Percentiles rank a stretch among this genome's conserved stretches.
Evolutionary conservation across 2,888 invertebrate genomes (phyloP).

Genomic region (Drosophila tanythrix): DNA sequence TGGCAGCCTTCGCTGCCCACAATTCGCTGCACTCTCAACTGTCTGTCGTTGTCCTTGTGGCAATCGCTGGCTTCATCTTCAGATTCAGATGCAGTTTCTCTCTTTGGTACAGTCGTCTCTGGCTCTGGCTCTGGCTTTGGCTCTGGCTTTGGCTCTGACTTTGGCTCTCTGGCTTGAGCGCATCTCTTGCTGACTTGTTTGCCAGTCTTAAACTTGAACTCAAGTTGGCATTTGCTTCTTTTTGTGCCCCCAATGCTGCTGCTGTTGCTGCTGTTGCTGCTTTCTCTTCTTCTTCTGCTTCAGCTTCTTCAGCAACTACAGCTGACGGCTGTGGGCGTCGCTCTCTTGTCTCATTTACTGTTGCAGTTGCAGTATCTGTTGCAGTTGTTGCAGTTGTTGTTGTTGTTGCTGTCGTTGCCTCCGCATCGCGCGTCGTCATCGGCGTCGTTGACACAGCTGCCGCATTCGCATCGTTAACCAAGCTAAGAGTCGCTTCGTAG

Average conservation of each 20-base stretch:
- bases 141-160: conserved; percentile 27
- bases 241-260: conserved; percentile 3
- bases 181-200: conserved; percentile 24
- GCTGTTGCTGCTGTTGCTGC: neutral
- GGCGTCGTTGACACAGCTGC: conserved; percentile 20
- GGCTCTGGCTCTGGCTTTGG: conserved; percentile 29
- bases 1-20: conserved; percentile 52
- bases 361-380: conserved; percentile 19
- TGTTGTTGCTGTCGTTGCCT: conserved; percentile 18
- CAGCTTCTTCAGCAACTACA: conserved; percentile 33
- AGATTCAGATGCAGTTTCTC: conserved; percentile 44
- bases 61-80: conserved; percentile 31
- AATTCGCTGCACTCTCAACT: conserved; percentile 71
- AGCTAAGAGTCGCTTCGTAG: conserved; percentile 60
- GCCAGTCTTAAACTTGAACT: conserved; percentile 40
- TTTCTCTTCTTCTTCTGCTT: conserved; percentile 9
- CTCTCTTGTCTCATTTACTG: conserved; percentile 30
- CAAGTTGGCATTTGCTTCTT: conserved; percentile 32
- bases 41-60: conserved; percentile 42
- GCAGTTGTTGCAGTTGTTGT: conserved; percentile 13
- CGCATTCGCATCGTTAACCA: conserved; percentile 47
- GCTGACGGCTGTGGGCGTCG: conserved; percentile 17
- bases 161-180: conserved; percentile 19
- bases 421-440: conserved; percentile 36
- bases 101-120: conserved; percentile 35